Conservation (phyloP, 2,888 invertebrate genomes). For the Petrophora chlorosata region DNA sequence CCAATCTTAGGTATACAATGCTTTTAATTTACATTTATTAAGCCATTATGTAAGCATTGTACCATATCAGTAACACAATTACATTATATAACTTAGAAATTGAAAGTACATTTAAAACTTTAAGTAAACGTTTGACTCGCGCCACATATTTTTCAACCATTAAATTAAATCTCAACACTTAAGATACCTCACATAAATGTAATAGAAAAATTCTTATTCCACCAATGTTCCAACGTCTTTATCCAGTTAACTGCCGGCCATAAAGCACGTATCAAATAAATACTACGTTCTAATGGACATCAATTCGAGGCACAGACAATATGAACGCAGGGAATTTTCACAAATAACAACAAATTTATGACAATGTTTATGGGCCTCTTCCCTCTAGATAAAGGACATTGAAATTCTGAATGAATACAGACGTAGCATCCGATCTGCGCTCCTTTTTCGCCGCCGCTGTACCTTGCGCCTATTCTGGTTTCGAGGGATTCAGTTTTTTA, state of each 20-base stretch:
- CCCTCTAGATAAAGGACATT: constrained; percentile 70
- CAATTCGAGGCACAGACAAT: constrained; percentile 34
- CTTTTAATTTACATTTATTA: too few relatives aligned
- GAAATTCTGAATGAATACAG: constrained; percentile 69
- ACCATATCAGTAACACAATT: too few relatives aligned
- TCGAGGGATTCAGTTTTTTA: too few relatives aligned
- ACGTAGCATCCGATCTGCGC: constrained; percentile 44
- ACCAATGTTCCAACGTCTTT: constrained; percentile 13
- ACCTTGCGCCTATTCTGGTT: constrained; percentile 46
- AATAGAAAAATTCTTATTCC: constrained; percentile 23
- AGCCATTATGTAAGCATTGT: too few relatives aligned
- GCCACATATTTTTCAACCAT: not conserved
- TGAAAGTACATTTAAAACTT: too few relatives aligned
- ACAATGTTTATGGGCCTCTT: constrained; percentile 67
- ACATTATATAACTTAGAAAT: too few relatives aligned
- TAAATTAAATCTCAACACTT: constrained; percentile 6
- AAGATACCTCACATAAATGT: constrained; percentile 10
- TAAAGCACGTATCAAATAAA: constrained; percentile 38
- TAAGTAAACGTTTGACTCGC: too few relatives aligned
- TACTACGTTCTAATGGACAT: constrained; percentile 35
- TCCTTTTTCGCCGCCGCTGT: constrained; percentile 35
- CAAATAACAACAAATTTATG: constrained; percentile 74
- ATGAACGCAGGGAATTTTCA: constrained; percentile 49
- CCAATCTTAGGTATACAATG: too few relatives aligned
- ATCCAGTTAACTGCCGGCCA: constrained; percentile 27